phyloP scores from a whole-genome alignment of 2,888 invertebrate species.

The Bugula neritina region DNA sequence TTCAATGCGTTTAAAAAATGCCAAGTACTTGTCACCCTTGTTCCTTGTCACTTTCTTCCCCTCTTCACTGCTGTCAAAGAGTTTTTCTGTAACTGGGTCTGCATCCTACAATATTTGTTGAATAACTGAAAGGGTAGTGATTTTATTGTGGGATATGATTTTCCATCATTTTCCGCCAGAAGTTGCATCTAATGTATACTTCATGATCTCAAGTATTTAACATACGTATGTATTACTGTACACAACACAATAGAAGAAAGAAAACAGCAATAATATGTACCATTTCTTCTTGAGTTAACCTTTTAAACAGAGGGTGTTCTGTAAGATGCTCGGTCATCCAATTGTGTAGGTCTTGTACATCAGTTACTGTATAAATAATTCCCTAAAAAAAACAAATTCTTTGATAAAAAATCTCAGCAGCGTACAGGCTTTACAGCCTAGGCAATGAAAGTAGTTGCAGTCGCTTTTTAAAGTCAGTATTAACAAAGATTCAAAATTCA shows the following conservation, averaged over 20 bases:
- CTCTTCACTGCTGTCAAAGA: slow-evolving; percentile 91
- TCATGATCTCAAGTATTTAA: too few species aligned
- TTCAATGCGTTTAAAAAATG: slow-evolving; percentile 71
- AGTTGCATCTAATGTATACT: too few species aligned
- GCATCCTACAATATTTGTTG: slow-evolving; percentile 58
- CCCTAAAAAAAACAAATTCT: too few species aligned
- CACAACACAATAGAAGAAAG: background rate
- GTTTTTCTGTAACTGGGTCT: slow-evolving; percentile 80
- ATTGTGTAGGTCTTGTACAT: slow-evolving; percentile 90
- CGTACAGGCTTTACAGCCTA: too few species aligned
- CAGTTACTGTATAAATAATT: slow-evolving; percentile 90
- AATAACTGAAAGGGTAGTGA: too few species aligned
- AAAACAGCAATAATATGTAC: slow-evolving; percentile 57
- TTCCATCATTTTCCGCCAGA: too few species aligned
- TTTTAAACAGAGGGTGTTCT: slow-evolving; percentile 81
- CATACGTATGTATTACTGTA: too few species aligned
- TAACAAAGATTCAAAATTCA: too few species aligned
- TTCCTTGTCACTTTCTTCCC: slow-evolving; percentile 95
- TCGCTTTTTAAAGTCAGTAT: too few species aligned
- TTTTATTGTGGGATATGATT: too few species aligned
- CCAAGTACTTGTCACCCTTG: slow-evolving; percentile 84
- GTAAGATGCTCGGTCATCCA: slow-evolving; percentile 93
- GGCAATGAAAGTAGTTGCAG: too few species aligned
- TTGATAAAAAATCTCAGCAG: too few species aligned
- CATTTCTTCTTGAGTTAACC: slow-evolving; percentile 67